phyloP scores from a whole-genome alignment of 2,113 vertebrate genomes.

The Poicephalus meyeri region DNA sequence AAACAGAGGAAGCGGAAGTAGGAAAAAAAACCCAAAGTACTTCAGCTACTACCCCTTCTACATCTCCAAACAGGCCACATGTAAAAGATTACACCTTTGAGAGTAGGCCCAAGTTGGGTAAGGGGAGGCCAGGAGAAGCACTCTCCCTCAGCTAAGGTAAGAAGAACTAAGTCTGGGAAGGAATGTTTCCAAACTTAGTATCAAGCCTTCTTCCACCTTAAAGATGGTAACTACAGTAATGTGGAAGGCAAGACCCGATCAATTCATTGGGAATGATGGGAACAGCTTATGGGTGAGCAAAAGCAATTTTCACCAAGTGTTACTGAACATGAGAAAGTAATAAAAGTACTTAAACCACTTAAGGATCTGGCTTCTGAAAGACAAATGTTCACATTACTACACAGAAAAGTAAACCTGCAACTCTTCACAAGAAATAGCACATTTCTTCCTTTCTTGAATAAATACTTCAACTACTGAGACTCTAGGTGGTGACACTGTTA shows the following conservation, averaged over 20 bases:
- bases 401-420: not conserved
- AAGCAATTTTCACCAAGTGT: not conserved
- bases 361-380: not conserved
- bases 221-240: not conserved
- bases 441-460: not conserved
- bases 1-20: not conserved
- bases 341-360: not conserved
- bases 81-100: not conserved
- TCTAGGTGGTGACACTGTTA: not conserved
- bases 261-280: not conserved
- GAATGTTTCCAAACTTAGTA: not conserved
- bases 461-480: not conserved
- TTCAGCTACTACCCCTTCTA: not conserved
- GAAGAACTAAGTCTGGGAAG: not conserved
- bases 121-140: not conserved
- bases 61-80: not conserved
- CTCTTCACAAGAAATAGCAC: no score
- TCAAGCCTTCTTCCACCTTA: not conserved
- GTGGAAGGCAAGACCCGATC: not conserved
- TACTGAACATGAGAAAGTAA: not conserved
- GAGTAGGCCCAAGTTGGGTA: rapidly evolving
- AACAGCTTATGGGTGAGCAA: not conserved
- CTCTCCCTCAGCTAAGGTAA: not conserved
- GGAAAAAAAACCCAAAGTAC: not conserved
- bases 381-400: not conserved